Evolutionary conservation across 2,113 vertebrate genomes (phyloP).

Genomic region (Hippolais icterina): DNA sequence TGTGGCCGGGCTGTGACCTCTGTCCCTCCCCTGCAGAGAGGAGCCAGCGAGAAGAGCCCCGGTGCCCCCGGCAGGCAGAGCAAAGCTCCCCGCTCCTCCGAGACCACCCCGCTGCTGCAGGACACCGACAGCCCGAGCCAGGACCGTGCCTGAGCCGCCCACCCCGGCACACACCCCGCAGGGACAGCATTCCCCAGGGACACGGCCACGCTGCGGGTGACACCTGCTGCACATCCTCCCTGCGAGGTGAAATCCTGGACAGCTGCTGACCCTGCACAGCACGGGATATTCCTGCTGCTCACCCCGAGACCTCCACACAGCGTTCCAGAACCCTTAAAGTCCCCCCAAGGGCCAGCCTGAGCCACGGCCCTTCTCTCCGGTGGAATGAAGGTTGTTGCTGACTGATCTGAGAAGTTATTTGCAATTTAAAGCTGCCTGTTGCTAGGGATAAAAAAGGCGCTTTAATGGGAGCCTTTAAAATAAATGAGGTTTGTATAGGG

Average conservation of each 20-base stretch:
- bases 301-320: background rate
- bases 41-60: rapidly evolving
- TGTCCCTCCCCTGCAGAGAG: slow-evolving; percentile 17
- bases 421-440: background rate
- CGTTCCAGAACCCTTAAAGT: background rate
- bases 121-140: background rate
- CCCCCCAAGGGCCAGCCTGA: background rate
- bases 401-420: background rate
- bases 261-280: background rate
- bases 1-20: background rate
- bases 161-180: background rate
- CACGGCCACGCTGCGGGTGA: rapidly evolving
- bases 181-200: background rate
- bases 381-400: background rate
- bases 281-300: background rate
- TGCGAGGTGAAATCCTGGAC: background rate
- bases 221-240: background rate
- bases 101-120: slow-evolving; percentile 11
- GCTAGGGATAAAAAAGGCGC: background rate
- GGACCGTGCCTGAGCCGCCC: background rate
- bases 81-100: background rate
- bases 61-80: rapidly evolving
- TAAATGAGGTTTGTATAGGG: slow-evolving; percentile 21
- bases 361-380: background rate
- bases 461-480: slow-evolving; percentile 25